Evolutionary conservation across 2,113 vertebrate genomes (phyloP), one percentile per base, ranked within the genome.

Genomic region (Microtus montanus): DNA sequence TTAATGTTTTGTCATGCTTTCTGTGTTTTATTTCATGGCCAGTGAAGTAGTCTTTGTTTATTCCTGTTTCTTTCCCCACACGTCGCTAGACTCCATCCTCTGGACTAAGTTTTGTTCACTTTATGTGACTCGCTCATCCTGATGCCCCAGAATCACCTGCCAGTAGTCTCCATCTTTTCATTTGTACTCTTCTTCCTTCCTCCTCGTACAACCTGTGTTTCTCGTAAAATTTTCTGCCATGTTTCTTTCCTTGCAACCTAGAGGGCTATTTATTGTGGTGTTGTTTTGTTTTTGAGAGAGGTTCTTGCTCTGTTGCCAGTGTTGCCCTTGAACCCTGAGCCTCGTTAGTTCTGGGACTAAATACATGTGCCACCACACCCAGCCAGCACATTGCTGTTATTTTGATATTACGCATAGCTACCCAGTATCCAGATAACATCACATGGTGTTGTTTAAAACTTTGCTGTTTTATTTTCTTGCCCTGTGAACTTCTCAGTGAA

Each of bases 391-490:
- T 28, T 75, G 77, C 35, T 83, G 38, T 54, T 89, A 77, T 7
- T 74, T 92, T 87, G n/a, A 54, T 94, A 64, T 70, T 95, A 26
- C 1, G 30, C 15, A 64, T 41, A 78, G 20, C 66, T 91, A 41
- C 26, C 74, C 11, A 75, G 13, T 30, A 44, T 47, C 41, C 49
- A 87, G 3, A 70, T 68, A 90, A 9, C 3, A 82, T 47, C 63
- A 75, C 2, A 9, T 19, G 2, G 44, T 86, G 13, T 92, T 75
- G 47, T 28, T 84, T 9, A 66, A 74, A 87, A 74, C n/a, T 41
- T 64, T 20, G 38, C 61, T 52, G 24, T 80, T 93, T 88, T 14
- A 35, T 92, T 92, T 95, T 96, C 63, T 94, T 47, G n/a, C 30
- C 61, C 4, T 71, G 44, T 89, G 87, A 52, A 74, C 5, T 86